Evolutionary conservation across 2,888 invertebrate genomes (phyloP), one percentile per base, ranked within the genome.

Genomic region (Leucozona laternaria): DNA sequence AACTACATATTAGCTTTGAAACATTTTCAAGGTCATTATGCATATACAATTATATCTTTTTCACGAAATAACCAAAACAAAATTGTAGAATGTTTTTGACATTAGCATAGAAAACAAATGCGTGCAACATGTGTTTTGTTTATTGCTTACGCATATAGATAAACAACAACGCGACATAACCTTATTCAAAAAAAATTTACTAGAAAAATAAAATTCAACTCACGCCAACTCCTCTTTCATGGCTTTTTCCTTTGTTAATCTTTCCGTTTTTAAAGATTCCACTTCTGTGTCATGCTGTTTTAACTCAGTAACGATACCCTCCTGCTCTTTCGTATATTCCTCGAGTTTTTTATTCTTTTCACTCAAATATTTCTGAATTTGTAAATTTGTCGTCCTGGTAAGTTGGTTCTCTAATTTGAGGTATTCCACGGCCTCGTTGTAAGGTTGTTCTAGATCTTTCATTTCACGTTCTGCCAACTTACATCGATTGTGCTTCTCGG

Each of bases 401-500:
- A 96, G 93, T 4, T 94, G 94, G 91, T 99, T 99, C 91, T 98
- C 97, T 22, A 95, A 91, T 88, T 95, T 95, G 89, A 99, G 93
- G 90, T 95, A 96, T 60, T 95, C 95, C 0, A 97, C 94, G 0
- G 97, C 97, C 77, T 96, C 95, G 80, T 95, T 94, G 94, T 96
- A 97, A 0, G 97, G 97, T 81, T 94, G 95, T 89, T 96, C 95
- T 66, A 98, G 92, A 89, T 96, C 96, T 79, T 95, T 94, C 92
- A 97, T 95, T 91, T 98, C 97, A 72, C 95, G 95, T 90, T 97
- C 96, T 8, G 97, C 96, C 34, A 97, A 92, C 89, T 97, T 96
- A 6, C 98, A 95, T 82, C 98, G 94, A 91, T 97, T 97, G 71
- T 97, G 92, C 93, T 97, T 97, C 90, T 97, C 97, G 17, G 95